Conservation (phyloP, 2,888 invertebrate genomes). For the Pyrgus malvae region DNA sequence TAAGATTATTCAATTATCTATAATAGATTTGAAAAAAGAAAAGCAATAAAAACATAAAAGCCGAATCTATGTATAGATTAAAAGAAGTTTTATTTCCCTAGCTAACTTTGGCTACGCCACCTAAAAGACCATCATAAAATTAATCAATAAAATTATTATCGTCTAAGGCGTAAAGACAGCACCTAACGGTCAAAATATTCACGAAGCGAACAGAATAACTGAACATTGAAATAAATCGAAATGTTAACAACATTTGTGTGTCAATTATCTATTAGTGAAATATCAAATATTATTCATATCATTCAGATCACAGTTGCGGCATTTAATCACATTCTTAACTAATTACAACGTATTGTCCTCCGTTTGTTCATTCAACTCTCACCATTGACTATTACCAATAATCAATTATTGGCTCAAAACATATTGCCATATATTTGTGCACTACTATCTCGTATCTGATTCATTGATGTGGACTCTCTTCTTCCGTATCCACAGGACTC, state of each 20-base stretch:
- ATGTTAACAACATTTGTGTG: constrained; percentile 69
- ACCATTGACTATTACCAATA: constrained; percentile 65
- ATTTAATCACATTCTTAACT: constrained; percentile 82
- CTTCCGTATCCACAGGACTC: constrained; percentile 91
- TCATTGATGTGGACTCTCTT: constrained; percentile 89
- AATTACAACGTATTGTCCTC: constrained; percentile 79
- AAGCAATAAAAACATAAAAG: constrained; percentile 31
- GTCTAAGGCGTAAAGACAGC: constrained; percentile 73
- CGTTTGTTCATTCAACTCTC: constrained; percentile 71
- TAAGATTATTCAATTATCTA: constrained; percentile 19
- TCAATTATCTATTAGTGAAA: constrained; percentile 80
- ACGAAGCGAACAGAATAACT: constrained; percentile 51
- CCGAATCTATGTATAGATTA: constrained; percentile 35
- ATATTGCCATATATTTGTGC: constrained; percentile 53
- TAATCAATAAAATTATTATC: constrained; percentile 52
- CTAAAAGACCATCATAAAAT: constrained; percentile 57
- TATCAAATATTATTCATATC: constrained; percentile 82
- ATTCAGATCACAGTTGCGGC: constrained; percentile 83
- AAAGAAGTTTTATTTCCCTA: constrained; percentile 67
- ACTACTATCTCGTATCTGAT: constrained; percentile 43
- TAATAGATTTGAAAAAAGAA: constrained; percentile 28
- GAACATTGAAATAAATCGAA: constrained; percentile 53
- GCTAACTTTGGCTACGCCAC: constrained; percentile 79
- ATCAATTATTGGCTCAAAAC: constrained; percentile 51
- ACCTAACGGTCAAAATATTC: constrained; percentile 61